Conservation (phyloP, 2,797 vertebrate species). For the Apogon hyalosoma region DNA sequence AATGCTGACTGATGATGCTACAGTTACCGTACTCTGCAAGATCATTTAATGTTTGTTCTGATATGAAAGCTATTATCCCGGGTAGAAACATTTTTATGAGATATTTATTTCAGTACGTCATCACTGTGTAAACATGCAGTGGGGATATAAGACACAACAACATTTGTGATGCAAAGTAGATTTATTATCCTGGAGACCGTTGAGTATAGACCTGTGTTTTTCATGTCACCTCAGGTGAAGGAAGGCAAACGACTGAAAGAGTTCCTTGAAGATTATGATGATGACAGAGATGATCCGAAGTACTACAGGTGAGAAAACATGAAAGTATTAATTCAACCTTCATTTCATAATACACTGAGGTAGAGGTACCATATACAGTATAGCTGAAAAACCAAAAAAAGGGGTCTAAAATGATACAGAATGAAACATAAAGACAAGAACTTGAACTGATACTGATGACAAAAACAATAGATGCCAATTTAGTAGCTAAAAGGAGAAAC, state of each 20-base stretch:
- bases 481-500: too few relatives aligned
- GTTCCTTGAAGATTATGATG: conserved; percentile 98
- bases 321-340: too few relatives aligned
- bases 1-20: neutral
- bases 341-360: too few relatives aligned
- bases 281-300: conserved; percentile 97
- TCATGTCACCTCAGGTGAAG: conserved; percentile 86
- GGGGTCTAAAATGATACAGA: too few relatives aligned
- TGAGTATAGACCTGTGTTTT: neutral
- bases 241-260: conserved; percentile 98
- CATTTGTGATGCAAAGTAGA: neutral
- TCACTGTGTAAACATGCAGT: neutral
- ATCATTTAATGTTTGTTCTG: too few relatives aligned
- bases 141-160: too few relatives aligned
- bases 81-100: neutral
- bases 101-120: neutral
- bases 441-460: too few relatives aligned
- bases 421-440: too few relatives aligned
- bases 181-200: neutral
- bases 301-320: conserved; percentile 90
- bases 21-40: neutral
- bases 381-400: too few relatives aligned
- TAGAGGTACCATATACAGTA: too few relatives aligned
- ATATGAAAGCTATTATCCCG: too few relatives aligned
- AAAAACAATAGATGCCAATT: too few relatives aligned